Evolutionary conservation across 2,888 invertebrate genomes (phyloP).

Genomic region (Sphinx pinastri): DNA sequence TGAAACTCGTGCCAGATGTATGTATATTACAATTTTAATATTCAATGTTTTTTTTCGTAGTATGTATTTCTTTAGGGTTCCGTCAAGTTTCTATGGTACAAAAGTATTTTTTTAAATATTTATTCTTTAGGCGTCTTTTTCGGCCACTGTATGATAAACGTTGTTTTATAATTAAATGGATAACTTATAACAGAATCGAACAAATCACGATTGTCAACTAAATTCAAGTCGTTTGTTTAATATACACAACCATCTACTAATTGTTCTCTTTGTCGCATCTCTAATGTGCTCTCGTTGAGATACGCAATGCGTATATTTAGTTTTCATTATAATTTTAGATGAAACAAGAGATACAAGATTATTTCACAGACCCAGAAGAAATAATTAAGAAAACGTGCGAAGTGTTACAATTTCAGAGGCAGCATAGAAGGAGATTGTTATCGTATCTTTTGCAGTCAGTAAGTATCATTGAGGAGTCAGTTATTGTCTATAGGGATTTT

Average conservation of each 20-base stretch:
- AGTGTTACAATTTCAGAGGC: slow-evolving; percentile 78
- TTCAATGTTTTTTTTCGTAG: not conserved
- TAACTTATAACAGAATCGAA: too few species aligned
- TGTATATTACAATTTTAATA: slow-evolving; percentile 37
- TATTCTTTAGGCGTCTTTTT: not conserved
- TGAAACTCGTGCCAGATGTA: slow-evolving; percentile 79
- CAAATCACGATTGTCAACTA: too few species aligned
- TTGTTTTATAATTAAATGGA: too few species aligned
- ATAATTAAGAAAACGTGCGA: slow-evolving; percentile 75
- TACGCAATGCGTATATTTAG: not conserved
- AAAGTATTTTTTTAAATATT: not conserved
- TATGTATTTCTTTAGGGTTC: not conserved
- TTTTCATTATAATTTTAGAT: slow-evolving; percentile 58
- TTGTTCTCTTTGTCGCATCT: not conserved
- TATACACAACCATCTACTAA: not conserved
- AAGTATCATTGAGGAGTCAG: slow-evolving; percentile 34
- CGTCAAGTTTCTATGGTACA: not conserved
- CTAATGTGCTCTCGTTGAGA: not conserved
- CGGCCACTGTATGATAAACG: too few species aligned
- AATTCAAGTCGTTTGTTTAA: not conserved
- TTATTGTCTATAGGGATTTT: slow-evolving; percentile 21
- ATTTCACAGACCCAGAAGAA: slow-evolving; percentile 80
- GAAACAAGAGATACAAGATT: slow-evolving; percentile 80
- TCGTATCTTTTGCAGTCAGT: slow-evolving; percentile 80
- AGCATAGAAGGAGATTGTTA: slow-evolving; percentile 73